A percentile compares a stretch with the other conserved stretches of the same genome.
phyloP scores from a whole-genome alignment of 2,797 vertebrate genomes.

The Sarcoramphus papa region DNA sequence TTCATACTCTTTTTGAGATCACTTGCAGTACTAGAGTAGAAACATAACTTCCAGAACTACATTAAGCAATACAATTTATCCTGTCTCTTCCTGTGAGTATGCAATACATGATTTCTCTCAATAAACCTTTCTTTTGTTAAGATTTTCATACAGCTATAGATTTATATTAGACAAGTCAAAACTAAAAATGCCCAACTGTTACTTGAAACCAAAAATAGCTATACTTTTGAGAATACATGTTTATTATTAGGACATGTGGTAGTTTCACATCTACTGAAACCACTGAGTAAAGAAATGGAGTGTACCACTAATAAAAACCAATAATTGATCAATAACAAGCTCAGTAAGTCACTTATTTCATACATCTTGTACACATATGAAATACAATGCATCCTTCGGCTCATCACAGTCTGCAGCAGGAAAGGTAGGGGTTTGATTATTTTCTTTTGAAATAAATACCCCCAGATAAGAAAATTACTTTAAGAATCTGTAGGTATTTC shows the following conservation, averaged over 20 bases:
- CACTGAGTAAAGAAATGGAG: neutral
- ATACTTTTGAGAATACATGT: neutral
- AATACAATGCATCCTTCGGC: neutral
- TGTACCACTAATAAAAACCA: neutral
- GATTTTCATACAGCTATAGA: neutral
- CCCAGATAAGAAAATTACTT: neutral
- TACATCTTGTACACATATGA: neutral
- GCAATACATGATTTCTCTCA: neutral
- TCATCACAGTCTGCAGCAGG: neutral
- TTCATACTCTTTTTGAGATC: neutral
- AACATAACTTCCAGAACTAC: neutral
- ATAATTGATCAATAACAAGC: neutral
- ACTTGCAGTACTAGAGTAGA: neutral
- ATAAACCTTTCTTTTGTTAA: neutral
- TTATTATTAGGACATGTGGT: neutral
- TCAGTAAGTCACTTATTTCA: neutral
- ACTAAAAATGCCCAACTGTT: neutral
- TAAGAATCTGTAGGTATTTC: neutral
- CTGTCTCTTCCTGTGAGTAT: neutral
- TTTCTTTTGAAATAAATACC: neutral
- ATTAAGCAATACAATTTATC: neutral
- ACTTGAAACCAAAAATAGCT: neutral
- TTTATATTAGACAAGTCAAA: neutral
- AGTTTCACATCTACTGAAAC: neutral
- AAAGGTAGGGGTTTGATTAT: neutral